Conservation (phyloP, 2,797 vertebrate genomes). For the Pithecia hirsuta region DNA sequence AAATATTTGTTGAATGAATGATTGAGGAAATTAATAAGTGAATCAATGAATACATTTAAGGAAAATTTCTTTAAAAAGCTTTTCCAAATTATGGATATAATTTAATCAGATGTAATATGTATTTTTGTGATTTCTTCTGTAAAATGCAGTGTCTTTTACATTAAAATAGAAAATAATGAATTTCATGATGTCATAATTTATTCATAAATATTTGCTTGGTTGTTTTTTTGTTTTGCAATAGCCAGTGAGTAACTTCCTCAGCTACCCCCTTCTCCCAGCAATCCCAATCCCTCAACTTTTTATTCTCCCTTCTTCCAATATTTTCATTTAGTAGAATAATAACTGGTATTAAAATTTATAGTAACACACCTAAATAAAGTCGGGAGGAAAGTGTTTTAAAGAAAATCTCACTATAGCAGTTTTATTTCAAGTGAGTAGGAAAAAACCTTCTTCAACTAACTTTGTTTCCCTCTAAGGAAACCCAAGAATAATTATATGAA, state of each 20-base stretch:
- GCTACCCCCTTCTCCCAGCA: not conserved
- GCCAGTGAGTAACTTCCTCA: not conserved
- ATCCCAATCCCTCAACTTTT: not conserved
- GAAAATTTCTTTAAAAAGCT: not conserved
- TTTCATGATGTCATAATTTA: not conserved
- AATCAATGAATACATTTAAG: not conserved
- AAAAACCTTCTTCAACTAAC: not conserved
- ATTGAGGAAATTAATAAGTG: not conserved
- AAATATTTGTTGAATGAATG: not conserved
- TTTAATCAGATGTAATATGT: not conserved
- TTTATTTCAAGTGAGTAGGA: not conserved
- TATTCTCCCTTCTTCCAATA: not conserved
- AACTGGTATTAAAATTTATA: not conserved
- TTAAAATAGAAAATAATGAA: not conserved
- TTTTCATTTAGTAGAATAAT: not conserved
- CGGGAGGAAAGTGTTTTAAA: not conserved
- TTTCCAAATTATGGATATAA: not conserved
- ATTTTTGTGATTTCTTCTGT: not conserved
- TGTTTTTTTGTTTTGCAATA: not conserved
- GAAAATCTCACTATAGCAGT: not conserved
- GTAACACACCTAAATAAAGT: not conserved
- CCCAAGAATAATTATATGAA: constrained; percentile 14
- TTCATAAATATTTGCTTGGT: not conserved
- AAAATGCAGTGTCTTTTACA: not conserved
- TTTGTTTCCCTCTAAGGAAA: not conserved